Conservation (phyloP, 92 coral and sea anemone species). For the Palythoa caribaeorum region DNA sequence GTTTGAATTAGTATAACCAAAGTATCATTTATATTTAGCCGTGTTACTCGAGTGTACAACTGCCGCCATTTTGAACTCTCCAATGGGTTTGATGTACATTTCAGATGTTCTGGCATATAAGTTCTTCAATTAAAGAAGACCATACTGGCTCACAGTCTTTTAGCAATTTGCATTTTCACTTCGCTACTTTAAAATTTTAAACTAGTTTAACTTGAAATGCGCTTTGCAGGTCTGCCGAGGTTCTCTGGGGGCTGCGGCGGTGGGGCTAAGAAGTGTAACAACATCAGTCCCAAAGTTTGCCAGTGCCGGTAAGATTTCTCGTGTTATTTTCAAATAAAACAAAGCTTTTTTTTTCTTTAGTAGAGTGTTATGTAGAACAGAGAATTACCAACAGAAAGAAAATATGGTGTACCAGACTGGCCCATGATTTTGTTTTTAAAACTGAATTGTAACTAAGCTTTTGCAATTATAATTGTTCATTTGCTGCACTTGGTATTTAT, state of each 20-base stretch:
- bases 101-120: neutral
- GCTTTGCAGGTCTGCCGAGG: conserved; percentile 86
- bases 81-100: conserved; percentile 27
- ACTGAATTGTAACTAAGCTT: too few species aligned
- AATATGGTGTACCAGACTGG: too few species aligned
- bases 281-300: conserved; percentile 86
- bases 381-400: too few species aligned
- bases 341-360: neutral
- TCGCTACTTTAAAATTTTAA: neutral
- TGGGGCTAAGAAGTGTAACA: conserved; percentile 83
- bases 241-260: conserved; percentile 86
- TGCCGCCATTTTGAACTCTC: conserved; percentile 45
- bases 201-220: neutral
- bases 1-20: neutral
- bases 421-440: too few species aligned
- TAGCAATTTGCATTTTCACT: neutral
- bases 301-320: conserved; percentile 63
- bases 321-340: neutral
- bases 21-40: neutral
- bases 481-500: too few species aligned
- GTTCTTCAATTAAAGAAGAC: neutral
- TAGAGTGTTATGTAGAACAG: neutral
- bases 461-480: too few species aligned
- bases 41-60: conserved; percentile 3
- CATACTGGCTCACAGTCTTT: neutral